phyloP scores from a whole-genome alignment of 2,113 vertebrate genomes.

The Pseudorhombus dupliciocellatus region DNA sequence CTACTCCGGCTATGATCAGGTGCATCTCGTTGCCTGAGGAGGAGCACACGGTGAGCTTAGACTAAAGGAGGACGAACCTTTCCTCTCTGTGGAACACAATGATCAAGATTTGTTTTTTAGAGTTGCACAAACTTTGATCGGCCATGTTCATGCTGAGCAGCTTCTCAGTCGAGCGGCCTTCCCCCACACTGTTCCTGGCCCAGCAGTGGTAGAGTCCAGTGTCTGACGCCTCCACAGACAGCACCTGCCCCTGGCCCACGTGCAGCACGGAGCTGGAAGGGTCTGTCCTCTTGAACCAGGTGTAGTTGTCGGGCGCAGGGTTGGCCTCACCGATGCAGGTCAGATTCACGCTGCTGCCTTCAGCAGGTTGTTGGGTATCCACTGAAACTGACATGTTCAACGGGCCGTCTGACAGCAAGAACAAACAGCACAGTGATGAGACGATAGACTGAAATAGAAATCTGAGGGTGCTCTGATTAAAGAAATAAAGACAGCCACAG shows the following conservation, averaged over 20 bases:
- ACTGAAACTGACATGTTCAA: slow-evolving; percentile 49
- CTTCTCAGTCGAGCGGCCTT: slow-evolving; percentile 51
- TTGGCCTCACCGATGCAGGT: slow-evolving; percentile 60
- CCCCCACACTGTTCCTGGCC: slow-evolving; percentile 48
- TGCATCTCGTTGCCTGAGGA: slow-evolving; percentile 10
- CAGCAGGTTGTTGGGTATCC: not conserved
- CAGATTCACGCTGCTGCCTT: slow-evolving; percentile 56
- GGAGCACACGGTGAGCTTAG: not conserved
- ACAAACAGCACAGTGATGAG: not conserved
- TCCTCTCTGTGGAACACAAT: too few relatives aligned
- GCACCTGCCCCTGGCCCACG: slow-evolving; percentile 55
- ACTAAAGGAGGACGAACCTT: not conserved
- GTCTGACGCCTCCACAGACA: slow-evolving; percentile 40
- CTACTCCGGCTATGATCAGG: slow-evolving; percentile 34
- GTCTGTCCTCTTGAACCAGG: slow-evolving; percentile 52
- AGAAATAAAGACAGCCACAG: too few relatives aligned
- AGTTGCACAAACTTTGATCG: slow-evolving; percentile 18
- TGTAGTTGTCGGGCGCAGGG: slow-evolving; percentile 56
- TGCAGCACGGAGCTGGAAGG: slow-evolving; percentile 30
- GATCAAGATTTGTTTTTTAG: too few relatives aligned
- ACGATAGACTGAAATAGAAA: not conserved
- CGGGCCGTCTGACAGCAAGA: slow-evolving; percentile 50
- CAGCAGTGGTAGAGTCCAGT: slow-evolving; percentile 57
- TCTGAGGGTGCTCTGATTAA: not conserved
- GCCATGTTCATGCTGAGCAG: slow-evolving; percentile 15